Base-by-base conservation (phyloP, 2,888 invertebrate species). In the Stenodera caucasica region DNA sequence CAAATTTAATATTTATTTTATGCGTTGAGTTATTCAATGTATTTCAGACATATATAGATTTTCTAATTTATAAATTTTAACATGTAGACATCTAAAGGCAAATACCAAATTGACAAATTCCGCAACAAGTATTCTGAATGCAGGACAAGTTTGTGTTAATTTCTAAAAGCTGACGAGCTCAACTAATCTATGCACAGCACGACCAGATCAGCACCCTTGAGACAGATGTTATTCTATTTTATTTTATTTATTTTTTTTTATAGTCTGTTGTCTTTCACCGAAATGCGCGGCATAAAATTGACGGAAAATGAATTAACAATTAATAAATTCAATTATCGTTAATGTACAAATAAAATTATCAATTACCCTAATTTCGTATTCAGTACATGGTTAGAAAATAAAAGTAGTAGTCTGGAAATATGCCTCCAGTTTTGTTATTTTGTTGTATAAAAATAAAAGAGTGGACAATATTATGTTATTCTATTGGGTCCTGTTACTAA, bases 321-420 rank as follows among this genome's bases (percentile, higher is more conserved):
- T 75, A 76, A 72, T 72, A 74, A 76, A 76, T 76, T 74, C 72
- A 69, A 74, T 76, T 76, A 76, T 74, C 71, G 70, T 67, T 75
- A 75, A 76, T 75, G 72, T 70, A 72, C 68, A 75, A 76, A 76
- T 75, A 74, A 68, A 74, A 75, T 75, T 75, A 75, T 68, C 70
- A 70, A 70, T 72, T 71, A 72, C 64, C 55, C 64, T 66, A 63
- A 61, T 70, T 72, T 65, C 55, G 71, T 69, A 73, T 73, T 71
- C 73, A 61, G 65, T 57, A 64, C 72, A 63, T 71, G 71, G 15
- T 30, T 58, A 61, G n/a, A 52, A 29, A 66, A 59, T 57, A 65
- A 64, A 67, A 67, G 68, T 68, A 63, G 66, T 56, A n/a, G n/a
- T n/a, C 61, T 63, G 62, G 69, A 71, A 72, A 72, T 72, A 71